Base-by-base conservation (phyloP, 1,140 invertebrate genomes). In the Drosophila willistoni region DNA sequence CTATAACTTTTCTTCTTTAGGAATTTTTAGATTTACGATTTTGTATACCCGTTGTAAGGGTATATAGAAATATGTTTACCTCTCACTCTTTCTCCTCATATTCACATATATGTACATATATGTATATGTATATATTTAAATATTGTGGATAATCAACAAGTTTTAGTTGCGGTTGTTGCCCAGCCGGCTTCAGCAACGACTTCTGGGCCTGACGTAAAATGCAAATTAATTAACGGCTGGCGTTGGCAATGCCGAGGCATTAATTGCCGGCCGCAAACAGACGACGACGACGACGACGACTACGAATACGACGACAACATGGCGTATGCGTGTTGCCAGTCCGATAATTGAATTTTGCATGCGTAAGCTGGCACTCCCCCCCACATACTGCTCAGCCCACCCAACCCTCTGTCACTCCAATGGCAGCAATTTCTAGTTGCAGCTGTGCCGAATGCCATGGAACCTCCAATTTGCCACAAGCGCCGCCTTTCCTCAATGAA, bases 401-500 rank as follows among this genome's bases (percentile, higher is more conserved):
- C n/a, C 14, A 47, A 9, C 14, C 14, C 17, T 47, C 14, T 47
- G 14, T 47, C 14, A 22, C 17, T 51, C 44, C 44, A 22, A 51
- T 51, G 44, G 44, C 44, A 51, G 44, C 44, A 51, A 51, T 19
- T 51, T 51, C 44, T 51, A 51, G 44, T 19, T 51, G 44, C 44
- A 51, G 44, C 44, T 51, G 44, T 51, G 44, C 3, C 44, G 44
- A 51, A 73, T 63, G 70, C 55, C 57, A 54, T 79, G 73, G 65
- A 82, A 79, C 76, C 83, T 83, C 68, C 83, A 87, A 86, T 86
- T 83, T 87, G 83, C 83, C 84, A 86, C 79, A 84, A 87, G 84
- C 84, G 84, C 84, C 83, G 83, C 83, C 83, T 89, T 51, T 55
- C 59, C 34, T 71, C 78, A 76, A 87, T 89, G 84, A 89, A 77